Evolutionary conservation across 2,113 vertebrate genomes (phyloP), one percentile per base, ranked within the genome.

Genomic region (Corythaixoides concolor): DNA sequence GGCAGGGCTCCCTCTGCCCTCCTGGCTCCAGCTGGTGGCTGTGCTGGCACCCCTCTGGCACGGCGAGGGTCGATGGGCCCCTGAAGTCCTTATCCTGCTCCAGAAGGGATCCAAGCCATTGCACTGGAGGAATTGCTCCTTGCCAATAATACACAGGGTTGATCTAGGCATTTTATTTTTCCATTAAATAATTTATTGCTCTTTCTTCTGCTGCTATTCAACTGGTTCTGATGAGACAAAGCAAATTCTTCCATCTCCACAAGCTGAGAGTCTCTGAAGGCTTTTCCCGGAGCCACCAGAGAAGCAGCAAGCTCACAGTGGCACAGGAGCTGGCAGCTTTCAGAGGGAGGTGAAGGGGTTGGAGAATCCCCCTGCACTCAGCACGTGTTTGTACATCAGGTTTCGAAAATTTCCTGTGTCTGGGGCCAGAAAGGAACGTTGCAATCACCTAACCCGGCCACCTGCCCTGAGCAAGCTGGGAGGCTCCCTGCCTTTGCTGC

Each of bases 331-430:
- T 43, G 58, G 11, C 67, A 64, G 70, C 30, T 88, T 82, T 33
- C 1, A 1, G 33, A 8, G 37, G 20, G 19, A 52, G 18, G 41
- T 0, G 0, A 59, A 32, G 14, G 20, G 32, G 45, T 21, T 67
- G 49, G 58, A 76, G 58, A 73, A 26, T 8, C 10, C 19, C 7
- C 2, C 24, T 9, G 3, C 3, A 2, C 58, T 87, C 20, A 1
- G 30, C 20, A 15, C 0, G 0, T 23, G 16, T 63, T 92, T 3
- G 8, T 4, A 0, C 77, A 68, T 64, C 56, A 28, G 7, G 5
- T 22, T 49, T 74, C 39, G 53, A 87, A 81, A 64, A 82, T 28
- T 28, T 21, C 5, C 26, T 47, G 9, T 23, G 53, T 30, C 49
- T 0, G 0, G 7, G 39, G 39, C 35, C 72, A 56, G 79, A 72